Evolutionary conservation across 2,797 vertebrate species (phyloP).

Genomic region (Tapera naevia): DNA sequence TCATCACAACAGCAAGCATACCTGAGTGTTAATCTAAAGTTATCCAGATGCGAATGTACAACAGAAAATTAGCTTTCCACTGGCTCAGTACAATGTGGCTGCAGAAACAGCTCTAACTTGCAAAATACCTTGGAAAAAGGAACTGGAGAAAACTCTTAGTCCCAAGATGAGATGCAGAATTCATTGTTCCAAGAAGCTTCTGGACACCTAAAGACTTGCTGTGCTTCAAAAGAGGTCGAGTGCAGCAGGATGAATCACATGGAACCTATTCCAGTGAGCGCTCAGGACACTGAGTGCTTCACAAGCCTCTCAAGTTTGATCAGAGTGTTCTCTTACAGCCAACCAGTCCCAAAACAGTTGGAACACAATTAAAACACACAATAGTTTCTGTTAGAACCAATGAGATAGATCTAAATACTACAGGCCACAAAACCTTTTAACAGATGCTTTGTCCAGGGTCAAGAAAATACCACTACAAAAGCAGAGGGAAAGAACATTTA

Average conservation of each 20-base stretch:
- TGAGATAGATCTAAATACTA: background rate
- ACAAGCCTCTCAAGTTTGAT: slow-evolving; percentile 25
- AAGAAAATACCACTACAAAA: background rate
- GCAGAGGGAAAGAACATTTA: background rate
- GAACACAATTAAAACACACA: background rate
- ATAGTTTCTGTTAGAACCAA: background rate
- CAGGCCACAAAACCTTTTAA: background rate
- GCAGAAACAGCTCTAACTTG: background rate
- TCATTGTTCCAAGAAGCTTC: background rate
- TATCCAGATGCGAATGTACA: slow-evolving; percentile 44
- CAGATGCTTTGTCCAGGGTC: background rate
- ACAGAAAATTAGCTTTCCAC: slow-evolving; percentile 27
- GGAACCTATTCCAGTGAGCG: background rate
- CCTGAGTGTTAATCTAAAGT: slow-evolving; percentile 47
- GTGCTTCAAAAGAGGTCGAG: slow-evolving; percentile 28
- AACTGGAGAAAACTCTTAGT: background rate
- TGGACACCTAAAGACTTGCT: slow-evolving; percentile 30
- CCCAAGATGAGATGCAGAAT: background rate
- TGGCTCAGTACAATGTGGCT: background rate
- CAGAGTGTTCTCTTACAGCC: slow-evolving; percentile 34
- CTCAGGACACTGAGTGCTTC: slow-evolving; percentile 11
- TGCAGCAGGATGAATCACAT: slow-evolving; percentile 33
- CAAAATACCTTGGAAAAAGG: slow-evolving; percentile 29
- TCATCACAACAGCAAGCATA: slow-evolving; percentile 49
- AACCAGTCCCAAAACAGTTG: background rate